Conservation (phyloP, 2,888 invertebrate genomes). For the Uropetala carovei region DNA sequence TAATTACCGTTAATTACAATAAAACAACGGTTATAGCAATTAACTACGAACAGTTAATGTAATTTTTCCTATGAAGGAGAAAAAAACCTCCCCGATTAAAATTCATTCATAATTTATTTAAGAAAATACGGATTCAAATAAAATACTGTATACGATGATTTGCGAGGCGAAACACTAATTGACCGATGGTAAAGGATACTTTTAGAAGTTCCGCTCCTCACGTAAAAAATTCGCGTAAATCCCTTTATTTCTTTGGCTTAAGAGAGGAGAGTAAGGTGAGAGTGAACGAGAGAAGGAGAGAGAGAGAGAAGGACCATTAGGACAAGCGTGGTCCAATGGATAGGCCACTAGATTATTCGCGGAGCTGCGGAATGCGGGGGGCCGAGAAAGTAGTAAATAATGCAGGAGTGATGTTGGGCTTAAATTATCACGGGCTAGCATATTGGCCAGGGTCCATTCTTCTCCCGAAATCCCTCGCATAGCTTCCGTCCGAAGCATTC, state of each 20-base stretch:
- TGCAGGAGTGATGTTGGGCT: slow-evolving; percentile 34
- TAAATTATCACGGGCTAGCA: slow-evolving; percentile 44
- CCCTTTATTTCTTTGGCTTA: neutral
- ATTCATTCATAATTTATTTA: no score
- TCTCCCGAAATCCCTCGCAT: slow-evolving; percentile 41
- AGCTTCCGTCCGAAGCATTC: slow-evolving; percentile 36
- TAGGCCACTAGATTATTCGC: neutral
- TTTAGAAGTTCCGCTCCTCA: neutral
- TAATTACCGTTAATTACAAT: no score
- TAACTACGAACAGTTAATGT: no score
- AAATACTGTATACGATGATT: no score
- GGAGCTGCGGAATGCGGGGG: neutral
- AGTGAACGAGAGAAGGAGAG: neutral
- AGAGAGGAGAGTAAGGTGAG: neutral
- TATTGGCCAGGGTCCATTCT: slow-evolving; percentile 44
- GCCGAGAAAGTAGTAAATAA: slow-evolving; percentile 35
- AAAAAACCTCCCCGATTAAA: no score
- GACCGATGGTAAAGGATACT: neutral
- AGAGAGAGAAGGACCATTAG: neutral
- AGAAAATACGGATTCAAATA: no score
- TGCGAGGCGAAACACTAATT: no score
- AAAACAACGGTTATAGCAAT: no score
- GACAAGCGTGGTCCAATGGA: neutral
- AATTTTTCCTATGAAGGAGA: no score
- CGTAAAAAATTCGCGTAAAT: neutral